These are phyloP conservation scores for Xanthia togata DNA, from an alignment of 2,888 invertebrate species.

Conservation along the genomic window DNA sequence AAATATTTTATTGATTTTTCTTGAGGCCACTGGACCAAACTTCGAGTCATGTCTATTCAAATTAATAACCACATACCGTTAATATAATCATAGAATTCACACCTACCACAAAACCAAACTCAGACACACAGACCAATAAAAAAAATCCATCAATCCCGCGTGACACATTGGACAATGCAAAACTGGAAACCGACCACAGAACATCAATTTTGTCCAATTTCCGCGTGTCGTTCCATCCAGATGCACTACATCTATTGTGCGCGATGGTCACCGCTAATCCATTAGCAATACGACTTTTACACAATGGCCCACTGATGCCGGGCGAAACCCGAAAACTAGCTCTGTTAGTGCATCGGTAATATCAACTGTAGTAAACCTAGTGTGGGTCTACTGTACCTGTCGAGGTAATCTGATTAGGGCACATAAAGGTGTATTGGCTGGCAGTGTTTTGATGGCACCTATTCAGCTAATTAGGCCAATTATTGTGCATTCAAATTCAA, in stretches of 20 bases:
- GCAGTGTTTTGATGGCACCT: background rate
- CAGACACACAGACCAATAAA: constrained; percentile 15
- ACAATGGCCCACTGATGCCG: constrained; percentile 79
- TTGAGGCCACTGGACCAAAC: too few relatives aligned
- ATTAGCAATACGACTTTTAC: constrained; percentile 85
- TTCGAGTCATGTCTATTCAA: too few relatives aligned
- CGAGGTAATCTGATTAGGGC: constrained; percentile 9
- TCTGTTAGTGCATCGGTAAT: constrained; percentile 64
- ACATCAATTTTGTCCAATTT: constrained; percentile 76
- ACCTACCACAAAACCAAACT: background rate
- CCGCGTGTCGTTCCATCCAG: constrained; percentile 70
- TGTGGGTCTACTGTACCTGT: background rate
- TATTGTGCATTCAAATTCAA: background rate
- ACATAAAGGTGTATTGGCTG: background rate
- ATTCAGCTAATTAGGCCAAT: background rate
- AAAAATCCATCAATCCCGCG: constrained; percentile 57
- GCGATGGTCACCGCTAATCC: constrained; percentile 82
- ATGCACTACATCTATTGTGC: constrained; percentile 68
- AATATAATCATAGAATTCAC: background rate
- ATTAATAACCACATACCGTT: background rate
- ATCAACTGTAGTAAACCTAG: constrained; percentile 40
- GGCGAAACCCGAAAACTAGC: constrained; percentile 69
- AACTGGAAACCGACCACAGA: constrained; percentile 67
- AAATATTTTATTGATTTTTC: constrained; percentile 3
- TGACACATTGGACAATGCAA: constrained; percentile 65